A percentile compares a stretch with the other conserved stretches of the same genome.
Conservation (phyloP, 2,113 vertebrate species). For the Mandrillus leucophaeus region DNA sequence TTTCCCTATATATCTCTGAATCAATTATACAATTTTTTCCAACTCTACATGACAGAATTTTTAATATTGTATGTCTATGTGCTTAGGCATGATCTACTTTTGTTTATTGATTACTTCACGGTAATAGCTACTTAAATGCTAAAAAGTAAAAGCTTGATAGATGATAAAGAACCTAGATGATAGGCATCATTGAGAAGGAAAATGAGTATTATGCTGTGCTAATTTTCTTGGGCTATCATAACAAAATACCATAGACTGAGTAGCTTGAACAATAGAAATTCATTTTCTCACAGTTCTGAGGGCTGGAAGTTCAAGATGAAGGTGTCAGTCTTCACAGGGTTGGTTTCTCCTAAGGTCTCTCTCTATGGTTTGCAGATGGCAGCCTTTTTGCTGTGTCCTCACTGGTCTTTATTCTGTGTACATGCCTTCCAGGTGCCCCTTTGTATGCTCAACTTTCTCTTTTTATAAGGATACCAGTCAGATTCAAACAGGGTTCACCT, state of each 20-base stretch:
- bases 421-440: fast-evolving
- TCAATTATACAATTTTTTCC: background rate
- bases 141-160: background rate
- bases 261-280: background rate
- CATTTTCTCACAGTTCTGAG: background rate
- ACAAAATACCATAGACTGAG: background rate
- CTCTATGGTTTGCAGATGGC: background rate
- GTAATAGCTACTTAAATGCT: background rate
- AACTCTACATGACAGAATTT: conserved; percentile 2
- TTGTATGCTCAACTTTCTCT: background rate
- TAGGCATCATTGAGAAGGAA: background rate
- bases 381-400: background rate
- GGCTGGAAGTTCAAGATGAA: background rate
- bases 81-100: background rate
- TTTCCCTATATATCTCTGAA: background rate
- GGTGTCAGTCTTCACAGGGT: background rate
- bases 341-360: background rate
- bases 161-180: background rate
- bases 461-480: background rate
- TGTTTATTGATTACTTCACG: background rate
- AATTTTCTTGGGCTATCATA: background rate
- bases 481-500: background rate
- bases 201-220: background rate
- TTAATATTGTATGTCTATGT: background rate
- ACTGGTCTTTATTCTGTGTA: background rate